Evolutionary conservation across 2,113 vertebrate species (phyloP).

Genomic region (Piaya cayana): DNA sequence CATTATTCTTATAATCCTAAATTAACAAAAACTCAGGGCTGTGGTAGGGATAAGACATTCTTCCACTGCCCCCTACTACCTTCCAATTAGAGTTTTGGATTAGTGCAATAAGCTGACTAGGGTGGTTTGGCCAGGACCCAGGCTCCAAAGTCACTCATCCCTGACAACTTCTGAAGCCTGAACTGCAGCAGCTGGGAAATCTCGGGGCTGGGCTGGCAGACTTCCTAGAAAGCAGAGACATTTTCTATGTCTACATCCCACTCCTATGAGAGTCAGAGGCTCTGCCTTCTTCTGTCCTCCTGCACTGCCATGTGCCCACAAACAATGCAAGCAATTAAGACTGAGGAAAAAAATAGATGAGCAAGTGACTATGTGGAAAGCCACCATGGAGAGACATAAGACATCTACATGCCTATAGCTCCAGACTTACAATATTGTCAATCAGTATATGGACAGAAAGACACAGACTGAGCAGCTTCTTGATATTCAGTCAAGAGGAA

Average conservation of each 20-base stretch:
- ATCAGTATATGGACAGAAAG: neutral
- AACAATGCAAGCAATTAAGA: neutral
- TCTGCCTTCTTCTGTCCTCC: neutral
- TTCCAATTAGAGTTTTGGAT: slow-evolving; percentile 21
- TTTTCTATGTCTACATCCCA: neutral
- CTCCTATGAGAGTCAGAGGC: neutral
- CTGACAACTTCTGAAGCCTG: slow-evolving; percentile 11
- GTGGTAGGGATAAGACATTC: neutral
- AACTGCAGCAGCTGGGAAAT: slow-evolving; percentile 12
- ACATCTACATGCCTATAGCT: neutral
- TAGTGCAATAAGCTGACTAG: slow-evolving; percentile 1
- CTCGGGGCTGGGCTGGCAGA: slow-evolving; percentile 4
- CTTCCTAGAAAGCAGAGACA: neutral
- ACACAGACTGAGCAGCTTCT: neutral
- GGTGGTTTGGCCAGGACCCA: slow-evolving; percentile 26
- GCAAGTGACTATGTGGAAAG: neutral
- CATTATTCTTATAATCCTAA: slow-evolving; percentile 38
- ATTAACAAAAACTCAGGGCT: slow-evolving; percentile 1
- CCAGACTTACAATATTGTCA: neutral
- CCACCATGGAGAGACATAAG: neutral
- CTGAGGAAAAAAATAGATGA: neutral
- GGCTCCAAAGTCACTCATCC: neutral
- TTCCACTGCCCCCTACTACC: neutral
- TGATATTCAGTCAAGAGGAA: neutral
- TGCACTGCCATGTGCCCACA: neutral